Evolutionary conservation across 2,797 vertebrate genomes (phyloP).

Genomic region (Ceryle rudis): DNA sequence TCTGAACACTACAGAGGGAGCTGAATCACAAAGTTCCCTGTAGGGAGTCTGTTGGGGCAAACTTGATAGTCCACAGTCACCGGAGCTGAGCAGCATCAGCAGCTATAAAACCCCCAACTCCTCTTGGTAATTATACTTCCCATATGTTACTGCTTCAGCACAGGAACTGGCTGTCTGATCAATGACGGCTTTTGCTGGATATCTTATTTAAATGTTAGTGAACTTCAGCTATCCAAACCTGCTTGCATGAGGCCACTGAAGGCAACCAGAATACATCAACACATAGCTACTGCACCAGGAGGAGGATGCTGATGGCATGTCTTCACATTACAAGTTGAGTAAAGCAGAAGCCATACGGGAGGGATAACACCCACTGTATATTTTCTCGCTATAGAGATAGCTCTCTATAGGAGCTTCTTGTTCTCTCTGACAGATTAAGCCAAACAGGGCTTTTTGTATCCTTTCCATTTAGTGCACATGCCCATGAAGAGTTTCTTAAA

Average conservation of each 20-base stretch:
- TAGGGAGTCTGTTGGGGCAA: not conserved
- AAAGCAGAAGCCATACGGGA: not conserved
- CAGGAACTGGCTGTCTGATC: slow-evolving; percentile 5
- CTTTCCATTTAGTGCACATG: fast-evolving
- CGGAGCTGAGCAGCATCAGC: not conserved
- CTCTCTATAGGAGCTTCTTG: fast-evolving
- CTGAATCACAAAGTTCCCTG: not conserved
- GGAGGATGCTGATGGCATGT: not conserved
- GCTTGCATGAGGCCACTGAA: not conserved
- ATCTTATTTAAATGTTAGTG: not conserved
- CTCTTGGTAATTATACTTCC: not conserved
- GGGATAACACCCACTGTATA: fast-evolving
- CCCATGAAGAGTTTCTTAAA: not conserved
- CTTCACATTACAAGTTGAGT: fast-evolving
- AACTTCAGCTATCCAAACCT: not conserved
- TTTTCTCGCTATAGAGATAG: not conserved
- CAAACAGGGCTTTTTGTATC: not conserved
- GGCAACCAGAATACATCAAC: not conserved
- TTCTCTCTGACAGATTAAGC: not conserved
- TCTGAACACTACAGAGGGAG: not conserved
- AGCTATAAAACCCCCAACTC: not conserved
- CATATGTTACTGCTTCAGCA: not conserved
- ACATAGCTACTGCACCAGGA: not conserved
- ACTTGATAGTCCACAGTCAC: not conserved
- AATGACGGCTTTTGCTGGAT: not conserved